Conservation (phyloP, 92 coral and sea anemone species). For the Parazoanthus swiftii region DNA sequence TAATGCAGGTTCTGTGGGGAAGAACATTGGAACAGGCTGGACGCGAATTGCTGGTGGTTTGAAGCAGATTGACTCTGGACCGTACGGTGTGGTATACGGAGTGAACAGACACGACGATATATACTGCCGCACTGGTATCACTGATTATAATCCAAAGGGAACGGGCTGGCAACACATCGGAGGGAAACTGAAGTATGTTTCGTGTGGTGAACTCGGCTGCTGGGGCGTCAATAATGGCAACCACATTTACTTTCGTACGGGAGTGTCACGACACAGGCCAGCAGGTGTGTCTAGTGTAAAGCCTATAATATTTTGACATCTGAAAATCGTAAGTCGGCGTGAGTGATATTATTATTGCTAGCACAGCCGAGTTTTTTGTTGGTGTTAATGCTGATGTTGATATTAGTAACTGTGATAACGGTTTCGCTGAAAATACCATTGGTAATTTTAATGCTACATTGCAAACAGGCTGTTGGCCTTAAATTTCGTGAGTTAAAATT, state of each 20-base stretch:
- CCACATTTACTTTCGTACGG: slow-evolving; percentile 16
- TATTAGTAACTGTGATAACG: too few species aligned
- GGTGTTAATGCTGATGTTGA: too few species aligned
- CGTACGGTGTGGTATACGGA: slow-evolving; percentile 38
- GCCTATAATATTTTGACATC: too few species aligned
- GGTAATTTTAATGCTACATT: too few species aligned
- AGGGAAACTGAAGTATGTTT: slow-evolving; percentile 37
- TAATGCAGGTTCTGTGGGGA: background rate
- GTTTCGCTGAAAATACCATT: too few species aligned
- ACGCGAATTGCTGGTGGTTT: background rate
- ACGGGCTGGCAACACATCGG: slow-evolving; percentile 15
- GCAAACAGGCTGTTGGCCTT: too few species aligned
- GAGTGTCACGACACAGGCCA: background rate
- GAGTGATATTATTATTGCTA: too few species aligned
- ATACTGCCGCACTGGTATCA: slow-evolving; percentile 36
- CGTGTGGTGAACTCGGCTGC: slow-evolving; percentile 44
- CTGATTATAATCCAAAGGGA: slow-evolving; percentile 26
- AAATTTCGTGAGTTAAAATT: too few species aligned
- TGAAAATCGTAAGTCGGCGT: too few species aligned
- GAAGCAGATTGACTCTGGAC: slow-evolving; percentile 42
- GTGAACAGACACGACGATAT: background rate
- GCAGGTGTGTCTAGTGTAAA: slow-evolving; percentile 2
- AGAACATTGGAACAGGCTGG: slow-evolving; percentile 6
- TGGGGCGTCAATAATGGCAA: slow-evolving; percentile 35
- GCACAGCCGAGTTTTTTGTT: too few species aligned